Evolutionary conservation across 1,140 invertebrate species (phyloP).

Genomic region (Cyclina sinensis): DNA sequence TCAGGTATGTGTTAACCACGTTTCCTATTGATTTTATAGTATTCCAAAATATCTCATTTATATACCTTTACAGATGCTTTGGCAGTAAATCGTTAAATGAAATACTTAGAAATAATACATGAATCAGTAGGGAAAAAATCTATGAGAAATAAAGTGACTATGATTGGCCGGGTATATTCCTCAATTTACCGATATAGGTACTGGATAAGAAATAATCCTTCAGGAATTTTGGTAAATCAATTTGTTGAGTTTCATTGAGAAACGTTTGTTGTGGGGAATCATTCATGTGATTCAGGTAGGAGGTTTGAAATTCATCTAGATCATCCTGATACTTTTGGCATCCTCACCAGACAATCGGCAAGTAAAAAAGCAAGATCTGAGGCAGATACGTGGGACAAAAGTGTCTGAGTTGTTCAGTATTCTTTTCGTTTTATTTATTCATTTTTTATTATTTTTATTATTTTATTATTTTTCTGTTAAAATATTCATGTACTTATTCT

Average conservation of each 20-base stretch:
- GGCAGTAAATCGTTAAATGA: neutral
- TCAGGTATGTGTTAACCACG: neutral
- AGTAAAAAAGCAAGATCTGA: neutral
- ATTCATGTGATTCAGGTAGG: neutral
- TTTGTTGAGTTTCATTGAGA: constrained; percentile 8
- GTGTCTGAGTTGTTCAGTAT: neutral
- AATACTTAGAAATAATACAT: constrained; percentile 9
- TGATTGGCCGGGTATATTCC: neutral
- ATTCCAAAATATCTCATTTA: constrained; percentile 2
- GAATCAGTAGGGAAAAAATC: neutral
- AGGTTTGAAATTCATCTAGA: neutral
- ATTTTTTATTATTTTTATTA: no score
- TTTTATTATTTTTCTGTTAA: no score
- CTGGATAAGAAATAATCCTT: neutral
- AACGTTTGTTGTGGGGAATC: neutral
- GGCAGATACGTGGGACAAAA: neutral
- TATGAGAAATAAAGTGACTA: neutral
- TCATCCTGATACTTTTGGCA: neutral
- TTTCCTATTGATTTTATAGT: neutral
- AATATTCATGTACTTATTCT: no score
- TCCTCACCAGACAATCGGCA: neutral
- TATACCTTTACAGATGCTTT: neutral
- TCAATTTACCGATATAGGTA: neutral
- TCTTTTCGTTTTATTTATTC: no score
- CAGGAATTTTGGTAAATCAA: constrained; percentile 13